A percentile compares a stretch with the other conserved stretches of the same genome.
Evolutionary conservation across 2,797 vertebrate genomes (phyloP).

Genomic region (Tinamus major): DNA sequence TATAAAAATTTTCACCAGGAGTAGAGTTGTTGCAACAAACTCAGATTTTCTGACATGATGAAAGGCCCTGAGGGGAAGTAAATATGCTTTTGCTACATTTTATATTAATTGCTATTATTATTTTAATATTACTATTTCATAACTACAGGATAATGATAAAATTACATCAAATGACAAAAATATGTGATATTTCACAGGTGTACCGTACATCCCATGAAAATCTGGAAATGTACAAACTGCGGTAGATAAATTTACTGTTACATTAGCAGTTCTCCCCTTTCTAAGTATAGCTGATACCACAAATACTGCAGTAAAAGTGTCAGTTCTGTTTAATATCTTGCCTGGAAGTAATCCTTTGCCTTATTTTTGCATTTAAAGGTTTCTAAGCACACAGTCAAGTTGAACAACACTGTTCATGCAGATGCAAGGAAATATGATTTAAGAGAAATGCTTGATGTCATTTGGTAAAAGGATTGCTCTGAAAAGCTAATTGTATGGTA

Average conservation of each 20-base stretch:
- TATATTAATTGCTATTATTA: not conserved
- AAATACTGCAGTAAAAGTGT: not conserved
- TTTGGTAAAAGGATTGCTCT: not conserved
- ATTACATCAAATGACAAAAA: not conserved
- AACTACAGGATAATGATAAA: not conserved
- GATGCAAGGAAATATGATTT: not conserved
- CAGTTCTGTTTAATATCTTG: not conserved
- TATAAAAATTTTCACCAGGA: not conserved
- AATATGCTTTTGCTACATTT: not conserved
- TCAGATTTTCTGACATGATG: not conserved
- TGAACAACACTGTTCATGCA: not conserved
- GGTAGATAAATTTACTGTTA: not conserved
- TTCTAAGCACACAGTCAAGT: not conserved
- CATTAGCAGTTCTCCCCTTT: not conserved
- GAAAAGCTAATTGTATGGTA: not conserved
- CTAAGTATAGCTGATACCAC: not conserved
- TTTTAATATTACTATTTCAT: not conserved
- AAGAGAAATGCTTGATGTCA: not conserved
- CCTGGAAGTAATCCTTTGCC: not conserved
- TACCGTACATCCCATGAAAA: not conserved
- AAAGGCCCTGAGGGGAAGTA: not conserved
- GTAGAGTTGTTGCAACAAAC: not conserved
- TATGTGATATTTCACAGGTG: not conserved
- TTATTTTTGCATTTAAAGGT: not conserved
- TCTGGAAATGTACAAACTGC: not conserved